Evolutionary conservation across 2,797 vertebrate species (phyloP), one percentile per base, ranked within the genome.

Genomic region (Poeciliopsis turneri): DNA sequence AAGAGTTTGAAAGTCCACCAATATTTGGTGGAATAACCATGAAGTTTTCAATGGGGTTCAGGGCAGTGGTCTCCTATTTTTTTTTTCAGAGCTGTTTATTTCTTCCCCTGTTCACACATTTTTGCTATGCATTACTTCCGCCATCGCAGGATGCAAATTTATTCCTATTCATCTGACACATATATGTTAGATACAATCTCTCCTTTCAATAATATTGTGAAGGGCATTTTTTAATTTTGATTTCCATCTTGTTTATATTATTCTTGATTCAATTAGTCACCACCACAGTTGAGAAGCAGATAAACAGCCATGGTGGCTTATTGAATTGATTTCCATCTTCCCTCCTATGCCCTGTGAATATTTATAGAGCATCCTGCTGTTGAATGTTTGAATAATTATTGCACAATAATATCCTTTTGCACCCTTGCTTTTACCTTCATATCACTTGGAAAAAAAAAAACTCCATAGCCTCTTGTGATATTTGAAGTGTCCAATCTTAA

Each of bases 381-480:
- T 88, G 79, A 89, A 43, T 90, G 76, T 86, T 73, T 74, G 61
- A 85, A 86, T 92, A 92, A 93, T 91, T 86, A 85, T 83, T 66
- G 45, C 87, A 82, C 91, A 92, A 92, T 92, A 86, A 82, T 81
- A 86, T 83, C 73, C 82, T 80, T 77, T 87, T 78, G 78, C n/a
- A 79, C 86, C 81, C 86, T 85, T 81, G 81, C 84, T 86, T 87
- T 87, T 91, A 83, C 77, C 78, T 74, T 81, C 72, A 82, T 86
- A 83, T 85, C 53, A 76, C 72, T 83, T 81, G 69, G 78, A 72
- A 84, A 74, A 33, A 82, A 88, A 88, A 33, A 82, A 88, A 88
- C 80, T 87, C 47, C 61, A 75, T 71, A 77, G 76, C 77, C 71
- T 85, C 71, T 74, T 72, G 57, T 78, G 47, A 79, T 61, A 85